Evolutionary conservation across 2,797 vertebrate genomes (phyloP).

Genomic region (Spea hammondii): DNA sequence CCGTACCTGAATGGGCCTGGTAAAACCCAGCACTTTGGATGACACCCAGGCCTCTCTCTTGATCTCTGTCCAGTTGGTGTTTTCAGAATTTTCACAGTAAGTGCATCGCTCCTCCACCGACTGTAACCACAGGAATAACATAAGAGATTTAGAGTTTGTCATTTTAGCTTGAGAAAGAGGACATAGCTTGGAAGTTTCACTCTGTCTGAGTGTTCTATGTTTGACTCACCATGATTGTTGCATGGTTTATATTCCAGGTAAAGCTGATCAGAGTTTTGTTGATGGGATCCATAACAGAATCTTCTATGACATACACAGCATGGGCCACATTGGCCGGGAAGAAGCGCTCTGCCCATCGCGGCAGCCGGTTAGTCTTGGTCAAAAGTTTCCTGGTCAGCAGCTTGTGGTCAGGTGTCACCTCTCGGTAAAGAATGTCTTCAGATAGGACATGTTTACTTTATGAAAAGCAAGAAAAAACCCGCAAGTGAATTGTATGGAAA

Average conservation of each 20-base stretch:
- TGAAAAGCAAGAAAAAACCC: not conserved
- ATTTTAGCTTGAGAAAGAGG: too few relatives aligned
- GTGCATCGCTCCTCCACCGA: constrained; percentile 89
- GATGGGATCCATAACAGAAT: constrained; percentile 91
- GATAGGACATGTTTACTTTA: constrained; percentile 93
- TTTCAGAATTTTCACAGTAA: constrained; percentile 84
- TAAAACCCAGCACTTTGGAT: constrained; percentile 86
- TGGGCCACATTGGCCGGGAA: constrained; percentile 88
- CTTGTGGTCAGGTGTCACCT: constrained; percentile 88
- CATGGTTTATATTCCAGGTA: constrained; percentile 96
- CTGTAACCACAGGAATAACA: constrained; percentile 58
- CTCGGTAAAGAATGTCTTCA: constrained; percentile 91
- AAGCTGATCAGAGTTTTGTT: constrained; percentile 90
- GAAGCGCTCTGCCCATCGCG: constrained; percentile 90
- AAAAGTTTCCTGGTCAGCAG: constrained; percentile 90
- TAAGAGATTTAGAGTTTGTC: not conserved
- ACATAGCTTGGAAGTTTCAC: too few relatives aligned
- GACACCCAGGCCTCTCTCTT: constrained; percentile 94
- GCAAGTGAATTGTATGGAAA: too few relatives aligned
- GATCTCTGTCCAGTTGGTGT: constrained; percentile 88
- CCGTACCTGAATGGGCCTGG: constrained; percentile 87
- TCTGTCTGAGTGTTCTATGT: not conserved
- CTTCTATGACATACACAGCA: constrained; percentile 93
- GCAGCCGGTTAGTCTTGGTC: constrained; percentile 93
- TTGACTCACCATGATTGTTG: constrained; percentile 83